Percentiles rank a stretch among this genome's conserved stretches.
Evolutionary conservation across 1,140 invertebrate genomes (phyloP).

Genomic region (Palaemon carinicauda): DNA sequence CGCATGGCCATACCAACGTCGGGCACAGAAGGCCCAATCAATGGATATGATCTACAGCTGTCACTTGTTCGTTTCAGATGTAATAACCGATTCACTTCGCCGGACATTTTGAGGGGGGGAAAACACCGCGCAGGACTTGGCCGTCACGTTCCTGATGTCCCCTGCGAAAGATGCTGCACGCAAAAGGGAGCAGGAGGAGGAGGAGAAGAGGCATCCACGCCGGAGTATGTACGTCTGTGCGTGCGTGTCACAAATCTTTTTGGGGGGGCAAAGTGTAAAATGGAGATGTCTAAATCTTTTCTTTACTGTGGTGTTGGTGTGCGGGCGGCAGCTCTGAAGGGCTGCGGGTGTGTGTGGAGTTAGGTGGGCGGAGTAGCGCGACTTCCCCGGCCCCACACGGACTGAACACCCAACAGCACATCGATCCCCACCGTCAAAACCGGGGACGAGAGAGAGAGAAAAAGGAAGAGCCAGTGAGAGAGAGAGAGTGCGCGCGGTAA

Average conservation of each 20-base stretch:
- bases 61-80: background rate
- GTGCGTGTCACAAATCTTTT: background rate
- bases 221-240: background rate
- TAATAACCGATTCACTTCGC: conserved; percentile 10
- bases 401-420: conserved; percentile 17
- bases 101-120: background rate
- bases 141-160: background rate
- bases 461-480: too few species aligned
- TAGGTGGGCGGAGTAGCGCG: conserved; percentile 14
- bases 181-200: too few species aligned
- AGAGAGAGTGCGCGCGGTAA: too few species aligned
- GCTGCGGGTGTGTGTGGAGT: background rate
- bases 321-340: background rate
- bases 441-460: too few species aligned
- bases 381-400: conserved; percentile 16
- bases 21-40: too few species aligned
- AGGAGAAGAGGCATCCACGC: background rate
- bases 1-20: too few species aligned
- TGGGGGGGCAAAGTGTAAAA: too few species aligned
- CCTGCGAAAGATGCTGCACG: background rate
- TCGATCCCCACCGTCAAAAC: background rate
- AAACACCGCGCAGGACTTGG: background rate
- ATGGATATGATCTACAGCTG: background rate
- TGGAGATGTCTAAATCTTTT: too few species aligned
- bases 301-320: background rate